Evolutionary conservation across 2,797 vertebrate genomes (phyloP).

Genomic region (Phataginus tetradactyla): DNA sequence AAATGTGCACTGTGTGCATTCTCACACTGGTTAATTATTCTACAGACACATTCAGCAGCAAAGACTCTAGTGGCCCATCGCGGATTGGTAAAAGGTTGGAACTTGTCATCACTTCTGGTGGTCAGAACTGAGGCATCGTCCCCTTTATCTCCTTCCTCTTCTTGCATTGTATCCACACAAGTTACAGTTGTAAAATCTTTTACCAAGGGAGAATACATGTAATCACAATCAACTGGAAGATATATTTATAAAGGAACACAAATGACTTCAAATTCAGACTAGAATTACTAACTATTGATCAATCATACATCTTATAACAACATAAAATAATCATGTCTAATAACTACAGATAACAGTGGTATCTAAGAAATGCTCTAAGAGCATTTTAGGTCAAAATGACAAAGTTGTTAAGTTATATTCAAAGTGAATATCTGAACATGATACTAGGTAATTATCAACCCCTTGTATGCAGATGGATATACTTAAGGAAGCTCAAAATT

Average conservation of each 20-base stretch:
- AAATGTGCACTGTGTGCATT: constrained; percentile 90
- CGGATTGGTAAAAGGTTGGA: constrained; percentile 90
- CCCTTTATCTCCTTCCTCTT: constrained; percentile 89
- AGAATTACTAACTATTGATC: constrained; percentile 1
- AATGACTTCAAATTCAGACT: constrained; percentile 39
- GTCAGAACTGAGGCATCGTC: constrained; percentile 91
- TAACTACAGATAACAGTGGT: not conserved
- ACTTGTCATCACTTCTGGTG: constrained; percentile 83
- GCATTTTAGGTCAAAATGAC: not conserved
- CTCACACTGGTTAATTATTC: constrained; percentile 92
- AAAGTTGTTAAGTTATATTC: not conserved
- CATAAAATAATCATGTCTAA: constrained; percentile 13
- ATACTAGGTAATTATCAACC: constrained; percentile 1
- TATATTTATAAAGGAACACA: constrained; percentile 48
- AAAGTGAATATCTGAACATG: constrained; percentile 41
- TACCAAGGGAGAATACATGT: not conserved
- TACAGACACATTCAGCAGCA: constrained; percentile 93
- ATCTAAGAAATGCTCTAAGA: not conserved
- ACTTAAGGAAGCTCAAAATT: constrained; percentile 28
- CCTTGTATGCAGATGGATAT: not conserved
- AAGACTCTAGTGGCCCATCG: constrained; percentile 95
- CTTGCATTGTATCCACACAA: constrained; percentile 89
- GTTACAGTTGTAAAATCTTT: constrained; percentile 87
- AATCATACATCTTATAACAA: constrained; percentile 24
- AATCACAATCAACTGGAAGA: constrained; percentile 36